These are phyloP conservation scores for Campylomormyrus tamandua DNA, from an alignment of 2,113 vertebrate species.

Conservation along the genomic window DNA sequence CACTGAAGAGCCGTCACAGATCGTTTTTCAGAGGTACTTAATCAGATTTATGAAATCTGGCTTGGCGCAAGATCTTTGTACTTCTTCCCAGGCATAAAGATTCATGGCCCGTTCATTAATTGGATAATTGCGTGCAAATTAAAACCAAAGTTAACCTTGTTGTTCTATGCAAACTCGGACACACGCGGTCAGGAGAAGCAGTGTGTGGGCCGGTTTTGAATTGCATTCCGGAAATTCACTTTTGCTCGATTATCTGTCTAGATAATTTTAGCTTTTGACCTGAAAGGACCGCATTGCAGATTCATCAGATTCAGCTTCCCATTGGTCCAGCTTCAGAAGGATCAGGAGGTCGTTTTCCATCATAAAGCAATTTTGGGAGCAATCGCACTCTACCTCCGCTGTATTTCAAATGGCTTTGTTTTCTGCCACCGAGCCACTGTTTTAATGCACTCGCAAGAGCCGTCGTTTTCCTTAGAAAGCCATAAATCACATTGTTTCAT, in stretches of 20 bases:
- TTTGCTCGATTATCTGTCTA: conserved; percentile 40
- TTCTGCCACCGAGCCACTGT: conserved; percentile 14
- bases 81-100: background rate
- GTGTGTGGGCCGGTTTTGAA: conserved; percentile 37
- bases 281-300: conserved; percentile 39
- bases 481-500: conserved; percentile 15
- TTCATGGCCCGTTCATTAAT: background rate
- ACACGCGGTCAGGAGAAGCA: conserved; percentile 24
- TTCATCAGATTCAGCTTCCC: conserved; percentile 35
- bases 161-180: background rate
- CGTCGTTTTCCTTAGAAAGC: conserved; percentile 22
- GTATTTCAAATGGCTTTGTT: conserved; percentile 34
- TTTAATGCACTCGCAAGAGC: conserved; percentile 23
- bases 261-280: conserved; percentile 41
- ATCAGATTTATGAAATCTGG: conserved; percentile 4
- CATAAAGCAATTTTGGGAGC: conserved; percentile 38
- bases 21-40: background rate
- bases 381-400: conserved; percentile 26
- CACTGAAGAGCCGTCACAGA: background rate
- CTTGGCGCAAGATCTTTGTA: background rate
- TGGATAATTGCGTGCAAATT: background rate
- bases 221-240: conserved; percentile 29
- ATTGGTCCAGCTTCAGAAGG: conserved; percentile 28
- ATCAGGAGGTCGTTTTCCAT: conserved; percentile 42
- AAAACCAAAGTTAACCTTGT: background rate